Evolutionary conservation across 1,140 invertebrate genomes (phyloP).

Genomic region (Cotesia typhae): DNA sequence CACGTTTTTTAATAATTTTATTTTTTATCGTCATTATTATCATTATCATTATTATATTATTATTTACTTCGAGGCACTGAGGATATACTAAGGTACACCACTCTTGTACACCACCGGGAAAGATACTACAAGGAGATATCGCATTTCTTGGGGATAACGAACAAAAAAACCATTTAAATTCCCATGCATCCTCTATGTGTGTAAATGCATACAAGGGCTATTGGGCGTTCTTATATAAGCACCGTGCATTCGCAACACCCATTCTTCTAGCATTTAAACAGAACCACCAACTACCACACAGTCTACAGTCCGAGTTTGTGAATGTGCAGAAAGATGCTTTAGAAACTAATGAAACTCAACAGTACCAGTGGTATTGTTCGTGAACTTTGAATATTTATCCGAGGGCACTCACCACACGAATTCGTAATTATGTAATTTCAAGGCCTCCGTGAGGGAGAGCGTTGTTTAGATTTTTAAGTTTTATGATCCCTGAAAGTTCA

Average conservation of each 20-base stretch:
- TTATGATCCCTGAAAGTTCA: too few relatives aligned
- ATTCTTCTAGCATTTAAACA: constrained; percentile 3
- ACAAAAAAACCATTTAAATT: constrained; percentile 11
- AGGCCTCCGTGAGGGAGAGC: too few relatives aligned
- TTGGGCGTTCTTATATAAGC: constrained; percentile 19
- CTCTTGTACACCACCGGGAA: background rate
- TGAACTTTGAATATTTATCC: background rate
- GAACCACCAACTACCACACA: background rate
- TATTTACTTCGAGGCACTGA: background rate
- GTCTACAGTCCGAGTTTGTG: too few relatives aligned
- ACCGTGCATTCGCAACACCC: constrained; percentile 16
- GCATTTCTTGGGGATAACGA: constrained; percentile 12
- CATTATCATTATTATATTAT: background rate
- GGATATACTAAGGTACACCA: too few relatives aligned
- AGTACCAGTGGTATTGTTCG: too few relatives aligned
- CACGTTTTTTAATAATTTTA: too few relatives aligned
- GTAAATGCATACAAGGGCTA: too few relatives aligned
- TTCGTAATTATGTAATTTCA: background rate
- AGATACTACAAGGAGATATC: constrained; percentile 22
- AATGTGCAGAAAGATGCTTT: too few relatives aligned
- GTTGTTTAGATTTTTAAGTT: too few relatives aligned
- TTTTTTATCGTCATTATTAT: background rate
- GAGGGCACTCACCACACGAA: background rate
- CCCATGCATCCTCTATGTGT: constrained; percentile 23
- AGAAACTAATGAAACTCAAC: too few relatives aligned